Conservation (phyloP, 2,113 vertebrate species). For the Lepisosteus osseus region DNA sequence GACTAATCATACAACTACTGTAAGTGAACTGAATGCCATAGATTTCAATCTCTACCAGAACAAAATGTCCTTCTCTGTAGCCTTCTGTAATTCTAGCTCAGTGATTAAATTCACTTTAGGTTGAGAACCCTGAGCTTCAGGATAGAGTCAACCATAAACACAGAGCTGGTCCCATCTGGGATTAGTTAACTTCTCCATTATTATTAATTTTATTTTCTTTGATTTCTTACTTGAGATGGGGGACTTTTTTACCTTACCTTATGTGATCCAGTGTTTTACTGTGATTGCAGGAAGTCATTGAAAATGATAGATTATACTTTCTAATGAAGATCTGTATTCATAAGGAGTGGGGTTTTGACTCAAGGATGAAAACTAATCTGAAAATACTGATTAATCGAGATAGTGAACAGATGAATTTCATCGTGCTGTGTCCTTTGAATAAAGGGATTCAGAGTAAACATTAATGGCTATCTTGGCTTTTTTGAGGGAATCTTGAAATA, state of each 20-base stretch:
- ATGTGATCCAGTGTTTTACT: constrained; percentile 10
- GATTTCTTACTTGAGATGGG: constrained; percentile 12
- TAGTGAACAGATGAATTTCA: neutral
- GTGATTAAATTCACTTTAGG: no score
- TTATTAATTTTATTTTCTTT: constrained; percentile 29
- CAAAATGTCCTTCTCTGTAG: no score
- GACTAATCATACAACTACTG: no score
- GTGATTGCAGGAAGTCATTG: constrained; percentile 1
- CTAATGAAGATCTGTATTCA: neutral
- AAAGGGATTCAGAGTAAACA: neutral
- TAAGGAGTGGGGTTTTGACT: neutral
- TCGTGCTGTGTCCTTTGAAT: neutral
- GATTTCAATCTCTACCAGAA: no score
- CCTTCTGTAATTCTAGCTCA: no score
- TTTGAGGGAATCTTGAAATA: no score
- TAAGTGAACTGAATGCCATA: no score
- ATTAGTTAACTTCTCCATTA: constrained; percentile 21
- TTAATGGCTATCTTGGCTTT: neutral
- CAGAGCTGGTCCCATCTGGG: constrained; percentile 30
- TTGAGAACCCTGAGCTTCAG: constrained; percentile 6
- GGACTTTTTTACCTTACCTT: neutral
- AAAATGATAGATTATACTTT: neutral
- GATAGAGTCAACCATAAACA: constrained; percentile 19
- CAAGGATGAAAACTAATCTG: neutral
- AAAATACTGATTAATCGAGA: no score